Conservation (phyloP, 2,888 invertebrate genomes). For the Rhopalosiphum nymphaeae region DNA sequence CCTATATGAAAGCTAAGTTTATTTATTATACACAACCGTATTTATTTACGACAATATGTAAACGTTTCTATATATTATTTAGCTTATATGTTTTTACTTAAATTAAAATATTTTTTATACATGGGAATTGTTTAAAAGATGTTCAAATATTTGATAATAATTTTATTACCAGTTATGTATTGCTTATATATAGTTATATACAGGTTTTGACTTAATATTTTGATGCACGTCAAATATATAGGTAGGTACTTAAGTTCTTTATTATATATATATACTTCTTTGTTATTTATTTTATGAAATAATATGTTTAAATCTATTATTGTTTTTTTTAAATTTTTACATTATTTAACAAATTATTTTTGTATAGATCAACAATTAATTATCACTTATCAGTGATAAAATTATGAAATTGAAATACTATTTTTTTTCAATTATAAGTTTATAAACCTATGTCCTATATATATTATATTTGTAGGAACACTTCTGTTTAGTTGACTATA, state of each 20-base stretch:
- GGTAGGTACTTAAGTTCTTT: neutral
- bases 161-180: neutral
- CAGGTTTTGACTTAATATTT: conserved; percentile 18
- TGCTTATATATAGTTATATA: neutral
- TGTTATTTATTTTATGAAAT: neutral
- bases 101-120: neutral
- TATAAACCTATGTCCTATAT: neutral
- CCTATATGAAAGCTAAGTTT: conserved; percentile 19
- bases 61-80: conserved; percentile 33
- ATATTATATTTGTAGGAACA: neutral
- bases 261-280: neutral
- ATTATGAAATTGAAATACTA: neutral
- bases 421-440: neutral
- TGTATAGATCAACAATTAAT: neutral
- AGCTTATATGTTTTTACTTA: neutral
- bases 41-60: conserved; percentile 37
- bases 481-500: neutral
- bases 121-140: conserved; percentile 6
- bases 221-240: neutral
- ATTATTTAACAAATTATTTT: neutral
- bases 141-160: conserved; percentile 2
- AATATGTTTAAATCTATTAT: neutral
- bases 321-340: neutral
- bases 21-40: neutral
- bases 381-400: neutral